These are phyloP conservation scores for Microcebus ravelobensis DNA, from an alignment of 2,113 vertebrate genomes.

Conservation along the genomic window DNA sequence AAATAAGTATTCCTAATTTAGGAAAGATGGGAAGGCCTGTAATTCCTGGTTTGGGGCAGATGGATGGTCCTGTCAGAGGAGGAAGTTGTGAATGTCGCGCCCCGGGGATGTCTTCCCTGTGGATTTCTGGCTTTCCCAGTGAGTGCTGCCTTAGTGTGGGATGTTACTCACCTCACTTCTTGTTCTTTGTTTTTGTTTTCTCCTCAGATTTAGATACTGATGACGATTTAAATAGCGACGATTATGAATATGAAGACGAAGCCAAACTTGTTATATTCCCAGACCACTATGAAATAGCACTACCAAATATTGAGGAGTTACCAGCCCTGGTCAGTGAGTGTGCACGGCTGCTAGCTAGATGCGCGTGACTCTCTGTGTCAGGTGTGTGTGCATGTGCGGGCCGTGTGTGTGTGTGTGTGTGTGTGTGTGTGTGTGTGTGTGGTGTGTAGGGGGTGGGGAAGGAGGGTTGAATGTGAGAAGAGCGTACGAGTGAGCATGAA, in stretches of 20 bases:
- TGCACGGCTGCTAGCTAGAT: constrained; percentile 71
- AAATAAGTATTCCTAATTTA: not conserved
- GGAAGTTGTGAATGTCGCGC: not conserved
- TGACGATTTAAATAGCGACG: constrained; percentile 94
- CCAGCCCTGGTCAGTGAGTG: constrained; percentile 97
- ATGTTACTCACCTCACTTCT: constrained; percentile 45
- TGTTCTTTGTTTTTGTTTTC: constrained; percentile 70
- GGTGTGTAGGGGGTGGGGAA: not conserved
- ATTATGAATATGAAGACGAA: constrained; percentile 98
- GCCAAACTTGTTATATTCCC: constrained; percentile 99
- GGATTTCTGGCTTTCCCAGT: not conserved
- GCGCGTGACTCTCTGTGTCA: constrained; percentile 68
- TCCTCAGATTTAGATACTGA: constrained; percentile 96
- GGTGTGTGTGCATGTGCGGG: constrained; percentile 47
- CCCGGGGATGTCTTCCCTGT: not conserved
- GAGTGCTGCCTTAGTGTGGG: not conserved
- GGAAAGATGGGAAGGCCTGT: not conserved
- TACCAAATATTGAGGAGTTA: constrained; percentile 99
- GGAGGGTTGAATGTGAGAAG: not conserved
- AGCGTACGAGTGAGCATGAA: not conserved
- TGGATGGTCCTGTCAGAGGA: not conserved
- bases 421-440: not conserved
- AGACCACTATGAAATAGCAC: constrained; percentile 98
- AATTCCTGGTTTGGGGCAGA: not conserved
- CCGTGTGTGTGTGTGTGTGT: constrained; percentile 56